phyloP scores from a whole-genome alignment of 2,113 vertebrate genomes.

The Zosterops japonicus region DNA sequence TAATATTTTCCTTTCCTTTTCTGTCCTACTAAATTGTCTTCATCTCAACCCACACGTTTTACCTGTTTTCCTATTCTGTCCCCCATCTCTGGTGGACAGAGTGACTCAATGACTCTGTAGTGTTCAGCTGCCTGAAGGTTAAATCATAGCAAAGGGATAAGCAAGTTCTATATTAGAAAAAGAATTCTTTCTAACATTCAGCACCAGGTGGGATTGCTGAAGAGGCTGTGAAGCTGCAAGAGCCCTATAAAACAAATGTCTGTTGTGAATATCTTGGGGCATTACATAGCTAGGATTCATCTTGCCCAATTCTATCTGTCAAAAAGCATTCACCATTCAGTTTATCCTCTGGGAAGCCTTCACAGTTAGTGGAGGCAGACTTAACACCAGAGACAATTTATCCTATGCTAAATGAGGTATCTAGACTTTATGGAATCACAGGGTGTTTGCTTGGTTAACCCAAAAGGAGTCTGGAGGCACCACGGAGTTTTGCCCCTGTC shows the following conservation, averaged over 20 bases:
- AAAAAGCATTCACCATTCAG: background rate
- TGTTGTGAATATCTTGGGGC: background rate
- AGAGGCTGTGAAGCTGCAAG: background rate
- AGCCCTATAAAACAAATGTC: background rate
- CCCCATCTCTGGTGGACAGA: background rate
- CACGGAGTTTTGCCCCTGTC: background rate
- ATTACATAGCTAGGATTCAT: background rate
- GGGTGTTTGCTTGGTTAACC: background rate
- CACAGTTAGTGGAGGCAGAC: background rate
- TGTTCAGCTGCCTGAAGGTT: background rate
- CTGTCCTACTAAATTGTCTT: background rate
- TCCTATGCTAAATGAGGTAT: background rate
- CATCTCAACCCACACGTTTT: rapidly evolving
- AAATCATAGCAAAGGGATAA: background rate
- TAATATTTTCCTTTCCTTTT: background rate
- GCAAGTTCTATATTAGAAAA: background rate
- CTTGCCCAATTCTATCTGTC: background rate
- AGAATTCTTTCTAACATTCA: background rate
- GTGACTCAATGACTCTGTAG: no score
- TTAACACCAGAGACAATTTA: background rate
- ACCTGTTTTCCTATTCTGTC: background rate
- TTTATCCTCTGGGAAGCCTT: background rate
- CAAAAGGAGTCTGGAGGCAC: background rate
- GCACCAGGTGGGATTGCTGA: background rate
- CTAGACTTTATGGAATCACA: background rate